Base-by-base conservation (phyloP, 2,113 vertebrate species). In the Ptilonorhynchus violaceus region DNA sequence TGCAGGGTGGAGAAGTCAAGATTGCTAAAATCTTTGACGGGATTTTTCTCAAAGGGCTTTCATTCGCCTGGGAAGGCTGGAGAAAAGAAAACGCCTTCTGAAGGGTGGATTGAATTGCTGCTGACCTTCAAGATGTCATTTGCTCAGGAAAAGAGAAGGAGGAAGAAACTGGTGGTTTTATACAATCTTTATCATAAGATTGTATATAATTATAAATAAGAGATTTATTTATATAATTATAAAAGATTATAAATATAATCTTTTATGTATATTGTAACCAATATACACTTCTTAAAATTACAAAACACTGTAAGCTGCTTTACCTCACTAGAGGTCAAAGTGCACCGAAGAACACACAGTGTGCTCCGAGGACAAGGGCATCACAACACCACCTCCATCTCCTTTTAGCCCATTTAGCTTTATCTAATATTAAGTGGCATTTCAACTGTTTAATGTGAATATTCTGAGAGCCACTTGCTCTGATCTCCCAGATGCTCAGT, bases 401-500 rank as follows among this genome's bases (percentile, higher is more conserved):
- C 44, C 53, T 46, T 85, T 76, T 42, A 80, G 37, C 25, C 63
- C 27, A 17, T 62, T 69, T 58, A 66, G 63, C 50, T 85, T 90
- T 15, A 80, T 28, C 28, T 74, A 73, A 66, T 69, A 90, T 58
- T 92, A 92, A 91, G 7, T 76, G 58, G 28, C 49, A 50, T 80
- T 83, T 94, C 73, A 88, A 31, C 56, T 58, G 44, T n/a, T 94
- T 60, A 66, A 62, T 53, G 60, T n/a, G 49, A 93, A 41, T 83
- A 69, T 62, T 76, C 5, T 1, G n/a, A 62, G 50, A 92, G 69
- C 20, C 49, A 60, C 78, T 89, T 12, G 4, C 68, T 84, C n/a
- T 74, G 25, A 59, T 89, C 60, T 67, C 52, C 52, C 88, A 95
- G 79, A 76, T 66, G 76, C 88, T 93, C 72, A 69, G 75, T 47